Evolutionary conservation across 1,140 invertebrate species (phyloP).

Genomic region (Zaprionus taronus): DNA sequence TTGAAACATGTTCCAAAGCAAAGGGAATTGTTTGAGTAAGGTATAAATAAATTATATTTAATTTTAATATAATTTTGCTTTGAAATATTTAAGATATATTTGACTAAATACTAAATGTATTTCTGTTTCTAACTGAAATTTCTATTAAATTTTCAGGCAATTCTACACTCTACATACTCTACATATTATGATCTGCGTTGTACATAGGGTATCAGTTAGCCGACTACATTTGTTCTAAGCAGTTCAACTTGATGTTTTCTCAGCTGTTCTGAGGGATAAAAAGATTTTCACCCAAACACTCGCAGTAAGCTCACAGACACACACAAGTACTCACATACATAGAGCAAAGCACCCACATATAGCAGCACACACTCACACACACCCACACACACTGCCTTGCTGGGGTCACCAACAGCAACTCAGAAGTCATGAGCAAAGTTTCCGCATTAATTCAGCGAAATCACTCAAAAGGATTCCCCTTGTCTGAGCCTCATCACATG

Average conservation of each 20-base stretch:
- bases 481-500: conserved; percentile 10
- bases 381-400: neutral
- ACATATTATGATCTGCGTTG: neutral
- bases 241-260: conserved; percentile 12
- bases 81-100: neutral
- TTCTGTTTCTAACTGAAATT: neutral
- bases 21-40: too few species aligned
- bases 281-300: conserved; percentile 30
- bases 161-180: neutral
- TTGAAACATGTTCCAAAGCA: too few species aligned
- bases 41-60: too few species aligned
- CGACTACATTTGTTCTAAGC: neutral
- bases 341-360: neutral
- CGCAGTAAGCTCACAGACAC: neutral
- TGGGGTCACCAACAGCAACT: conserved; percentile 9
- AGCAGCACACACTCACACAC: neutral
- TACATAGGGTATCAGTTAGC: neutral
- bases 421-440: conserved; percentile 34
- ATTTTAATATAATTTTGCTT: neutral
- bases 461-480: conserved; percentile 52
- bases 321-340: neutral
- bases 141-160: fast-evolving
- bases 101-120: neutral
- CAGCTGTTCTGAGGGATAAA: conserved; percentile 38
- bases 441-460: conserved; percentile 50